Base-by-base conservation (phyloP, 2,113 vertebrate genomes). In the Anas platyrhynchos region DNA sequence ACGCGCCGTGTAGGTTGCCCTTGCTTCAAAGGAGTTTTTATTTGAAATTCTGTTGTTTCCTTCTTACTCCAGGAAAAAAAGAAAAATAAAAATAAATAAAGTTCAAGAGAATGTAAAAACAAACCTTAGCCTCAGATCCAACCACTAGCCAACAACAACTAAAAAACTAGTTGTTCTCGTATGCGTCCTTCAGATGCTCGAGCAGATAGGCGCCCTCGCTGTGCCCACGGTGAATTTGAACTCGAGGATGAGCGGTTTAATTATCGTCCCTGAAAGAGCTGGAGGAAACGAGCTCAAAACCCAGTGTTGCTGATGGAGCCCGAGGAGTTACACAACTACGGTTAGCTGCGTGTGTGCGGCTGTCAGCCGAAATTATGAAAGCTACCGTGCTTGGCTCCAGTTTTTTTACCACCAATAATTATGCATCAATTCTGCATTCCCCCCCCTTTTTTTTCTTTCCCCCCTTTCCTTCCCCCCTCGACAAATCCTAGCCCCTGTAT, bases 371-470 rank as follows among this genome's bases (percentile, higher is more conserved):
- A 91, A 89, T 94, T 73, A 67, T 56, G 75, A 41, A 89, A 76
- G 67, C 72, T 84, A 56, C 11, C 0, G 0, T 46, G 69, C 46
- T 54, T 80, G 59, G 41, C 67, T 76, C 69, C 23, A 75, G 79
- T 54, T 83, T 95, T 95, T 94, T 74, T 68, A 31, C 83, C 27
- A 21, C 59, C 69, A 59, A 62, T 79, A 93, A 93, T 92, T 95
- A 79, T 69, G 80, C 92, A 46, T 54, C 2, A 6, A 77, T 83
- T 95, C 87, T 83, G 61, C 83, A 38, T 78, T 48, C 83, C 69
- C 69, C 73, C 61, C 46, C 12, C 5, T 41, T 41, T 41, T 41
- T 41, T 41, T 9, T 6, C 3, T 68, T 48, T 22, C 20, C 10
- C 20, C 71, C 12, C 13, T 2, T 13, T 6, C 38, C 13, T 5